Percentiles rank a stretch among this genome's conserved stretches.
These are phyloP conservation scores for Apoda limacodes DNA, from an alignment of 2,888 invertebrate species.

Conservation along the genomic window DNA sequence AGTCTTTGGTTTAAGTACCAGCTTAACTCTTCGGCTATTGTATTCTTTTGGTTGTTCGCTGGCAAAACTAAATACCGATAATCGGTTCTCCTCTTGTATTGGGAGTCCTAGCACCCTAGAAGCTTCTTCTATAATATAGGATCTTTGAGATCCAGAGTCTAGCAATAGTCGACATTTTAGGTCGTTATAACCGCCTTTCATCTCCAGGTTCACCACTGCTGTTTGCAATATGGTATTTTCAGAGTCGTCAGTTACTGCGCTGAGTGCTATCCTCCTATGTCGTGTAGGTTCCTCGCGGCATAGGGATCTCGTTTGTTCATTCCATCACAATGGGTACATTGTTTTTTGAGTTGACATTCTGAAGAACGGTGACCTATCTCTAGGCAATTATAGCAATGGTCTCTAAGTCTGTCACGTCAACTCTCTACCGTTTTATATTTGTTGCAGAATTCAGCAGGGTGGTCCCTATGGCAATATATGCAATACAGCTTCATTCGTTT, in stretches of 20 bases:
- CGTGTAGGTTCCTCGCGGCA: too few relatives aligned
- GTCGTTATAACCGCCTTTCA: background rate
- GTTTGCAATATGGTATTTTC: background rate
- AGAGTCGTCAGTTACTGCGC: background rate
- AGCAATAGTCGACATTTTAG: background rate
- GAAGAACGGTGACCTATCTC: background rate
- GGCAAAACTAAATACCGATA: background rate
- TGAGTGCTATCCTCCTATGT: too few relatives aligned
- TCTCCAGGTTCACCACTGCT: background rate
- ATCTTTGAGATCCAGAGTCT: background rate
- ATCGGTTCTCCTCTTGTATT: background rate
- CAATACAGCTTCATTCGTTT: background rate
- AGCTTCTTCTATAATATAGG: background rate
- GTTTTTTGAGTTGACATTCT: background rate
- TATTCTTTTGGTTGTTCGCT: background rate
- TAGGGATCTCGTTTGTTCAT: background rate
- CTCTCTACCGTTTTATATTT: background rate
- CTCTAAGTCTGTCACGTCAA: background rate
- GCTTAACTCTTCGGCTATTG: background rate
- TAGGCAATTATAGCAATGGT: background rate
- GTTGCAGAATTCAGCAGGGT: conserved; percentile 1
- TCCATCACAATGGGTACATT: background rate
- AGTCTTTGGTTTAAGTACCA: background rate
- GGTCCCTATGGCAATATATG: background rate
- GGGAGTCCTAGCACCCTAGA: background rate